These are phyloP conservation scores for honey bee (Apis mellifera) DNA, from an alignment of 1,140 invertebrate genomes.

Conservation along the genomic window Amel_HAv3.1 CM009934.2:5091501-5092000, in stretches of 20 bases:
- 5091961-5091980: background rate
- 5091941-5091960: background rate
- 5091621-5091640: background rate
- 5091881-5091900: background rate
- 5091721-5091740: too few species aligned
- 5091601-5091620: conserved; percentile 20
- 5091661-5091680: background rate
- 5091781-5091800: too few species aligned
- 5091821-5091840: too few species aligned
- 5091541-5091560: background rate
- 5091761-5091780: too few species aligned
- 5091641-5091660: too few species aligned
- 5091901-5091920: background rate
- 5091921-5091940: background rate
- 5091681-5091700: background rate
- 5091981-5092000: background rate
- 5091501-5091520: conserved; percentile 16
- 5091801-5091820: too few species aligned
- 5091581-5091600: background rate
- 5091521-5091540: background rate
- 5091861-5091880: background rate
- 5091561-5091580: background rate
- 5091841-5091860: background rate
- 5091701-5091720: too few species aligned
- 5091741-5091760: too few species aligned